Percentiles rank a stretch among this genome's conserved stretches.
These are phyloP conservation scores for Lophius piscatorius DNA, from an alignment of 2,113 vertebrate species.

Conservation along the genomic window DNA sequence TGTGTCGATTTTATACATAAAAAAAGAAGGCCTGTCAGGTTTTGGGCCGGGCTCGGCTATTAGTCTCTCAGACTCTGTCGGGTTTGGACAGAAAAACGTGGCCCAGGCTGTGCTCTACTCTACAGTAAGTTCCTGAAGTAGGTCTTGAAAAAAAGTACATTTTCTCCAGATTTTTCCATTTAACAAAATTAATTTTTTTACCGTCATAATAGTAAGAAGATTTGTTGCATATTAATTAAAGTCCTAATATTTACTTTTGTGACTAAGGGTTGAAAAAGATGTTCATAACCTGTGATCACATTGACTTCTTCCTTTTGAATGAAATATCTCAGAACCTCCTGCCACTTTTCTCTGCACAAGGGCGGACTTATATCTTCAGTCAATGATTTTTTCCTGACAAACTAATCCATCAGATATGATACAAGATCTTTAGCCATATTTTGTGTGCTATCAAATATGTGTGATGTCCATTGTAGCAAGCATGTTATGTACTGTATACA, in stretches of 20 bases:
- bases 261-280: background rate
- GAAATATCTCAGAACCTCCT: background rate
- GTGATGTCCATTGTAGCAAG: background rate
- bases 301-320: background rate
- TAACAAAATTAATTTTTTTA: background rate
- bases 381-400: background rate
- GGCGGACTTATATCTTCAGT: no score
- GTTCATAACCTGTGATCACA: background rate
- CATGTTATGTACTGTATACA: slow-evolving; percentile 5
- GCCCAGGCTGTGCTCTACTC: no score
- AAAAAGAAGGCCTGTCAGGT: no score
- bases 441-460: background rate
- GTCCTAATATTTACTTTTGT: background rate
- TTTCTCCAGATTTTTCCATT: no score
- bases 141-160: no score
- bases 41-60: no score
- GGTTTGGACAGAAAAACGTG: no score
- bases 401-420: background rate
- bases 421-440: background rate
- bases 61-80: no score
- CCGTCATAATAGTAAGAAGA: background rate
- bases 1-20: no score
- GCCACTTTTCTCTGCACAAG: no score
- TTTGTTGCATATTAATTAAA: background rate
- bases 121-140: no score